Evolutionary conservation across 2,888 invertebrate species (phyloP), one percentile per base, ranked within the genome.

Genomic region (Leucophora obtusa): DNA sequence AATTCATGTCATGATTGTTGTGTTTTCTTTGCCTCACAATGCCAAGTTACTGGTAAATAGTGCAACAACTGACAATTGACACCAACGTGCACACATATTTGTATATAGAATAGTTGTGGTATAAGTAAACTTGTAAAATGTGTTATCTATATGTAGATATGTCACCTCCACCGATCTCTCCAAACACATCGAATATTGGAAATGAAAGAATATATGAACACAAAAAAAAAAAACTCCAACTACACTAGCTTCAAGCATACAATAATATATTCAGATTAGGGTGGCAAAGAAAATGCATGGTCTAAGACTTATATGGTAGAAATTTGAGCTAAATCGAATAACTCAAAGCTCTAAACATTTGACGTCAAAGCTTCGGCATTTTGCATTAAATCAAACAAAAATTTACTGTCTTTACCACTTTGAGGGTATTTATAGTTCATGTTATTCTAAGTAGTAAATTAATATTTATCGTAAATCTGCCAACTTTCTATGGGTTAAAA

Each of bases 41-140:
- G 21, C 21, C 21, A 21, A 21, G 21, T 21, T 21, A 1, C 5
- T 2, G 1, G 35, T 35, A n/a, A 14, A 7, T 38, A 33, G 21
- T 33, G 11, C 60, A 18, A 33, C 53, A 54, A 43, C 35, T 33
- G 59, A 17, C 66, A 56, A 66, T 66, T 66, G 66, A 66, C 66
- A 66, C 54, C 66, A 66, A 66, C 66, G 43, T 28, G 3, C 28
- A 28, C 6, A 28, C 6, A 28, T 28, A 7, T 28, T 28, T 54
- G 38, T 47, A 47, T n/a, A 6, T 38, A 38, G 21, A 53, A 66
- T 54, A 43, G 35, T 54, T 28, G 53, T 47, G 17, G 28, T 33
- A 14, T 47, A 47, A 47, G 43, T 47, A 47, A n/a, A n/a, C n/a
- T 47, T 47, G 43, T 47, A 47, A 47, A n/a, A n/a, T 3, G 21